Percentiles rank a stretch among this genome's conserved stretches.
Evolutionary conservation across 2,113 vertebrate species (phyloP).

Genomic region (Mastomys natalensis): DNA sequence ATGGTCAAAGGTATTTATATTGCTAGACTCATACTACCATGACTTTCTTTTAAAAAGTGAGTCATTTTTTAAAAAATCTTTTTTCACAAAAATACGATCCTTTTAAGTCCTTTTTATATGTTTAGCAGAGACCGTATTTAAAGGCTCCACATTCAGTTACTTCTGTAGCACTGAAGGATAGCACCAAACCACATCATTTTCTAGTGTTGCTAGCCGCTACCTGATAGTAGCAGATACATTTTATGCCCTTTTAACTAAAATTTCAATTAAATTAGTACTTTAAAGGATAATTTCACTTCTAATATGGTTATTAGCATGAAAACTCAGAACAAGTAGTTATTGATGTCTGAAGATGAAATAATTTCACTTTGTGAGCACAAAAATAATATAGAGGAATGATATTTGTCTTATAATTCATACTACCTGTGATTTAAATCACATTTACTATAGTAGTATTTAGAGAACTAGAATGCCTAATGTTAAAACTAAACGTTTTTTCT

Average conservation of each 20-base stretch:
- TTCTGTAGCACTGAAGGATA: conserved; percentile 70
- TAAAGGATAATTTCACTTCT: conserved; percentile 67
- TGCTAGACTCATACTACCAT: conserved; percentile 64
- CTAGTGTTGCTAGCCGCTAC: conserved; percentile 77
- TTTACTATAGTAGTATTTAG: background rate
- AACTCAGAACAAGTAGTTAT: conserved; percentile 11
- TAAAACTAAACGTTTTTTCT: background rate
- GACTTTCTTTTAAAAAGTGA: conserved; percentile 72
- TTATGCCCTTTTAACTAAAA: conserved; percentile 82
- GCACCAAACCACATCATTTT: conserved; percentile 76
- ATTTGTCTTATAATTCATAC: conserved; percentile 38
- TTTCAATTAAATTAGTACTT: conserved; percentile 75
- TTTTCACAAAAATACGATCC: conserved; percentile 68
- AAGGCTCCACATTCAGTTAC: conserved; percentile 67
- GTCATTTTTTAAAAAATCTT: conserved; percentile 74
- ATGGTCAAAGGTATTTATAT: conserved; percentile 71
- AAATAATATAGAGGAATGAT: background rate
- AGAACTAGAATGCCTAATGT: background rate
- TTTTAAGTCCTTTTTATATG: conserved; percentile 71
- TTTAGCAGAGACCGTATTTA: conserved; percentile 70
- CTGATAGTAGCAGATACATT: conserved; percentile 72
- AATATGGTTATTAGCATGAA: conserved; percentile 10
- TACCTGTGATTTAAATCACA: background rate
- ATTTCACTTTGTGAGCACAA: background rate
- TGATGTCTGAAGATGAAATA: background rate